Conservation (phyloP, 2,888 invertebrate genomes). For the Biston stratarius region DNA sequence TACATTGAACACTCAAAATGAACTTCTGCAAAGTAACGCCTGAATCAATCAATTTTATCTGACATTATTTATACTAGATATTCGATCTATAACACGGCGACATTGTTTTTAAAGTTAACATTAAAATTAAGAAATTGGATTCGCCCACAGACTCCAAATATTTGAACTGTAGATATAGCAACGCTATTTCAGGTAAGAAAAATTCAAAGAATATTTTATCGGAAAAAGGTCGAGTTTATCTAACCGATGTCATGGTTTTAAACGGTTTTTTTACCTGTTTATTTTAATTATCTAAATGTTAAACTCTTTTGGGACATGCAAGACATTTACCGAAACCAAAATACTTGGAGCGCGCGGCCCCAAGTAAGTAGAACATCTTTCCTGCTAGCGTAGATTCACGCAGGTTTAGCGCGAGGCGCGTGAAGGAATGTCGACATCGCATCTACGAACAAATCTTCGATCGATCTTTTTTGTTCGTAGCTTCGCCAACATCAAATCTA, state of each 20-base stretch:
- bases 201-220: constrained; percentile 14
- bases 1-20: no score
- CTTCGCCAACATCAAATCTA: no score
- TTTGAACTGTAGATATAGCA: constrained; percentile 6
- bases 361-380: no score
- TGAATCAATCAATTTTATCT: no score
- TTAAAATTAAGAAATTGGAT: not conserved
- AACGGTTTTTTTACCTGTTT: not conserved
- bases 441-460: no score
- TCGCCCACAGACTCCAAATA: not conserved
- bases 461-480: no score
- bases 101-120: not conserved
- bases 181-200: constrained; percentile 13
- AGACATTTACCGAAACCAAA: not conserved
- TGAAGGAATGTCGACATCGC: no score
- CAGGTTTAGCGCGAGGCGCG: no score
- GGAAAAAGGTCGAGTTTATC: constrained; percentile 13
- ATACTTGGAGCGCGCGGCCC: no score
- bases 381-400: no score
- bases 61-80: no score
- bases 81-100: not conserved
- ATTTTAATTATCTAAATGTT: not conserved
- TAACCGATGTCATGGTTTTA: not conserved
- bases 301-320: not conserved
- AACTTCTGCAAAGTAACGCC: no score